Evolutionary conservation across 2,113 vertebrate genomes (phyloP), one percentile per base, ranked within the genome.

Genomic region (Epinephelus cyanopodus): DNA sequence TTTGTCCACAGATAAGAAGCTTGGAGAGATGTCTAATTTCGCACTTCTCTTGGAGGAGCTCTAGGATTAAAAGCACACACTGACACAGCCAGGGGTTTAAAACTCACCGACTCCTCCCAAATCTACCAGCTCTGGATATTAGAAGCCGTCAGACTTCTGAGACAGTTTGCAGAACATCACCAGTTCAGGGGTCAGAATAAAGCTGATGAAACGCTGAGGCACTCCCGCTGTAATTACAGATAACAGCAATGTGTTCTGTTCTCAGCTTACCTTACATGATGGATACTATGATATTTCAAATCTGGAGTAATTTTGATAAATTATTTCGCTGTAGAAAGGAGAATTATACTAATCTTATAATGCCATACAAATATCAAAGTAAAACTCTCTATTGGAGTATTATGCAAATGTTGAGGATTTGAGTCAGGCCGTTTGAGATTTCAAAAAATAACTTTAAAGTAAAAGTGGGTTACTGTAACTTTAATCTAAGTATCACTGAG

Each of bases 41-140:
- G 64, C 50, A 63, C 33, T 74, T 78, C 73, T 70, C 39, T 50
- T 66, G 68, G 67, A 81, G 77, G 74, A 73, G 66, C 52, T 84
- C 54, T 54, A 61, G 81, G 77, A 86, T 92, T 91, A 91, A 84
- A 89, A 70, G 50, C 82, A 58, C 53, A 82, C 58, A 77, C 74
- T 84, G 79, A 53, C 80, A 47, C 79, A 61, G 81, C 52, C n/a
- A 11, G 48, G 67, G 67, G 74, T 84, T 92, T 81, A 84, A 88
- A 88, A 85, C 65, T 83, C 69, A 4, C 68, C 25, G 14, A 79
- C 77, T 76, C 67, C 78, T 72, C 47, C 52, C 48, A 78, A 84
- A 89, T 75, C 84, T 89, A 67, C 33, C 81, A 77, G 84, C 79
- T 84, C 67, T 63, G 79, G 74, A 83, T 77, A 57, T 74, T 27